A percentile compares a stretch with the other conserved stretches of the same genome.
Evolutionary conservation across 2,113 vertebrate genomes (phyloP).

Genomic region (Patagioenas fasciata): DNA sequence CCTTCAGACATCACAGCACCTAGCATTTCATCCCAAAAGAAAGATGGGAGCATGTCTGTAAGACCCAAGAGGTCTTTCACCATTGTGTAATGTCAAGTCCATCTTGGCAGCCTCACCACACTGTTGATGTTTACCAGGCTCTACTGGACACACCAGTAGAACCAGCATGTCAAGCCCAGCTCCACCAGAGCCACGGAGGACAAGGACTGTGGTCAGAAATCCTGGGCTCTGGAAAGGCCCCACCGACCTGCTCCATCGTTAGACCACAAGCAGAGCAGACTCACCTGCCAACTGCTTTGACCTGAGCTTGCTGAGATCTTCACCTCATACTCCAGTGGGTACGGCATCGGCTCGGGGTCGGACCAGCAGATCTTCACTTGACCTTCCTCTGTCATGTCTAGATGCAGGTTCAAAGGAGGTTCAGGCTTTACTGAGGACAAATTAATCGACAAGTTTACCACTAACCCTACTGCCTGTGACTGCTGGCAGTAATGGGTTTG

Average conservation of each 20-base stretch:
- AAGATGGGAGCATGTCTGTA: not conserved
- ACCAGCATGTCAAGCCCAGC: fast-evolving
- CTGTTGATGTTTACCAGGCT: not conserved
- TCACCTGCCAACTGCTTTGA: conserved; percentile 58
- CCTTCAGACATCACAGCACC: not conserved
- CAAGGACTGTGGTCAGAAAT: not conserved
- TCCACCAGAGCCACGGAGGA: not conserved
- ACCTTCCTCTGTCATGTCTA: conserved; percentile 79
- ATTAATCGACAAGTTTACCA: not conserved
- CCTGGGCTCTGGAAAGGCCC: not conserved
- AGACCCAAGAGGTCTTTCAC: not conserved
- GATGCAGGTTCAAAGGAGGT: conserved; percentile 79
- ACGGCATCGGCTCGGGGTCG: not conserved
- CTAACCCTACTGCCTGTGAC: not conserved
- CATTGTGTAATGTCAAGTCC: not conserved
- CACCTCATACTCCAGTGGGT: conserved; percentile 81
- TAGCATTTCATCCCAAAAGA: not conserved
- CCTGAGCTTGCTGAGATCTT: conserved; percentile 72
- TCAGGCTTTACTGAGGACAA: conserved; percentile 82
- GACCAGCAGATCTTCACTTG: conserved; percentile 84
- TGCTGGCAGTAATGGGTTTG: not conserved
- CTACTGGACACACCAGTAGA: not conserved
- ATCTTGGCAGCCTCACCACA: not conserved
- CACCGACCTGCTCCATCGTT: fast-evolving
- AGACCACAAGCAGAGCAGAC: not conserved